Base-by-base conservation (phyloP, 2,888 invertebrate genomes). In the Orthonychiurus folsomi region DNA sequence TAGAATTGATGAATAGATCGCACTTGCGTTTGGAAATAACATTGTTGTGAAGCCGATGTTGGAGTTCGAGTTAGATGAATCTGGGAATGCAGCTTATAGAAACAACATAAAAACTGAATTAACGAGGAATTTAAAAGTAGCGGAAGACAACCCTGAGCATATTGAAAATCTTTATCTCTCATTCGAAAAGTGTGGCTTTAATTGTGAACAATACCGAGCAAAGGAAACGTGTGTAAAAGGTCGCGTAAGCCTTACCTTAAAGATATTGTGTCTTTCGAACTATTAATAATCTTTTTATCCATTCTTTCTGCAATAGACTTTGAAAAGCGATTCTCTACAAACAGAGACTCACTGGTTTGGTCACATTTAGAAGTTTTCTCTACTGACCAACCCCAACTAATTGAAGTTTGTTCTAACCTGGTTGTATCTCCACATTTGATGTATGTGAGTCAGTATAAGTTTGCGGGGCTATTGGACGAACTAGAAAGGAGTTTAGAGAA, bases 41-140 rank as follows among this genome's bases (percentile, higher is more conserved):
- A 27, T 67, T 18, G 67, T 65, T 65, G 62, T 69, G 1, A 66
- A 69, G 48, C 67, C 69, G 5, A 60, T 67, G 59, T 62, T 66
- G 12, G 66, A 67, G 3, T 57, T 57, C 20, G 50, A 60, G 23
- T 18, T 2, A 1, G 26, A 50, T 20, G 23, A 21, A 50, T 12
- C 48, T 20, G 56, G 61, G 5, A 20, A 52, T 5, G 5, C 12
- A 20, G n/a, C 20, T 20, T 9, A 52, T 12, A n/a, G 5, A 5
- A 9, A 5, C 3, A 23, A 52, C n/a, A 9, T 52, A 12, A 20
- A 20, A 52, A 52, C 9, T 5, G 52, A 52, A 12, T 5, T n/a
- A 9, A 3, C n/a, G 26, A 5, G 24, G 21, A 47, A 28, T 2
- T 21, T n/a, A 1, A 21, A 53, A 15, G 3, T 28, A 18, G 67